Base-by-base conservation (phyloP, 2,797 vertebrate species). In the Esox masquinongy region DNA sequence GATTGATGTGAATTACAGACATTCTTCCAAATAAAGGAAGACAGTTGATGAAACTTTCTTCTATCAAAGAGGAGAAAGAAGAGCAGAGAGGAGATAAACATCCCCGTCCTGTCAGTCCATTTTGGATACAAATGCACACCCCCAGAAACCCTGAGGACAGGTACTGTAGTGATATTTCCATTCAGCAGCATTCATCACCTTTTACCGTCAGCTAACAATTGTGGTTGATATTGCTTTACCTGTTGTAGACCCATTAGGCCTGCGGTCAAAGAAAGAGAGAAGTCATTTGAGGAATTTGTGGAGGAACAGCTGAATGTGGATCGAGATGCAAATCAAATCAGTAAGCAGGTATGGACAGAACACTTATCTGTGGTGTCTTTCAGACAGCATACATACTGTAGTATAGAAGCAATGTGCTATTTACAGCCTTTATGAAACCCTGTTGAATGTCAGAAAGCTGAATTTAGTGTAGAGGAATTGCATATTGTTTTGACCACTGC, bases 281-380 rank as follows among this genome's bases (percentile, higher is more conserved):
- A 90, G 66, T 77, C 82, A 22, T 92, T 84, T 79, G 86, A 91
- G 81, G 88, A 89, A 29, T 88, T 87, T 81, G 53, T 89, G 82
- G 85, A 89, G 84, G 80, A 89, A 8, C 82, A 86, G 63, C 72
- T 90, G 34, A 83, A 84, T 86, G 70, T 43, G 68, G 86, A 88
- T 47, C 70, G 82, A 70, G 50, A 83, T 51, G 73, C 80, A 51
- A 31, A 0, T 61, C 77, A 76, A 70, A 72, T 77, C 19, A 79
- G 89, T 12, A 68, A 83, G 15, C 79, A 86, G 89, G 89, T 92
- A 78, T 22, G 56, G 56, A 61, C 9, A 47, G 43, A 47, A 47
- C 9, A 47, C 3, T 11, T 14, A 14, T 14, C 43, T 14, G 1
- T 47, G 43, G 9, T 11, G 43, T 14, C 12, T 47, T 2, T 47